phyloP scores from a whole-genome alignment of 1,140 invertebrate species.

The Popillia japonica region DNA sequence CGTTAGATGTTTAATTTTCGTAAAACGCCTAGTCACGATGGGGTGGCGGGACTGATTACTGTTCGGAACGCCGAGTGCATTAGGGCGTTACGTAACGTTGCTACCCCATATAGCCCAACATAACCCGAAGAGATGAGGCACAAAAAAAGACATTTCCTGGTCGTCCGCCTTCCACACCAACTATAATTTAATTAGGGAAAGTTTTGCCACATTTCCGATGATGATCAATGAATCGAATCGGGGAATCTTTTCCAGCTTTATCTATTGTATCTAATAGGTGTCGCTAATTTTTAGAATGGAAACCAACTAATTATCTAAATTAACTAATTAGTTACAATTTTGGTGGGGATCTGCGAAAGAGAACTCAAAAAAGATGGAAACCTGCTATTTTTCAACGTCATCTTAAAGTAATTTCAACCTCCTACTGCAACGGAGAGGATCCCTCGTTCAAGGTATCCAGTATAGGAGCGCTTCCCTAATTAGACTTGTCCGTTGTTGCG shows the following conservation, averaged over 20 bases:
- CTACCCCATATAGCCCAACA: background rate
- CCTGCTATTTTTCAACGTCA: too few relatives aligned
- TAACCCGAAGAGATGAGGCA: background rate
- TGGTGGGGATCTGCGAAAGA: too few relatives aligned
- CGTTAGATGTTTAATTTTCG: constrained; percentile 9
- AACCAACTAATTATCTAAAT: too few relatives aligned
- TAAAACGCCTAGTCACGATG: background rate
- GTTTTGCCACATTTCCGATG: background rate
- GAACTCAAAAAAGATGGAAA: too few relatives aligned
- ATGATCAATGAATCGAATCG: background rate
- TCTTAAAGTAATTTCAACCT: too few relatives aligned
- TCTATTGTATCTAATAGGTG: too few relatives aligned
- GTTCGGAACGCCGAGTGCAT: background rate
- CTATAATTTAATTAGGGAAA: background rate
- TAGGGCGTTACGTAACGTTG: background rate
- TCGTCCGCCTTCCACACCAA: background rate
- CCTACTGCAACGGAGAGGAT: too few relatives aligned
- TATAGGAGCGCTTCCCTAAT: too few relatives aligned
- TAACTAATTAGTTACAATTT: too few relatives aligned
- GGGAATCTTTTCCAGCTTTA: background rate
- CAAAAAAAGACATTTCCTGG: background rate
- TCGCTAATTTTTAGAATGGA: too few relatives aligned
- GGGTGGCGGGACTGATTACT: constrained; percentile 1
- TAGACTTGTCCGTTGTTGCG: too few relatives aligned
- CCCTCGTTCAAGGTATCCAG: too few relatives aligned